These are phyloP conservation scores for Drosophila greeni DNA, from an alignment of 2,888 invertebrate species.

Conservation along the genomic window DNA sequence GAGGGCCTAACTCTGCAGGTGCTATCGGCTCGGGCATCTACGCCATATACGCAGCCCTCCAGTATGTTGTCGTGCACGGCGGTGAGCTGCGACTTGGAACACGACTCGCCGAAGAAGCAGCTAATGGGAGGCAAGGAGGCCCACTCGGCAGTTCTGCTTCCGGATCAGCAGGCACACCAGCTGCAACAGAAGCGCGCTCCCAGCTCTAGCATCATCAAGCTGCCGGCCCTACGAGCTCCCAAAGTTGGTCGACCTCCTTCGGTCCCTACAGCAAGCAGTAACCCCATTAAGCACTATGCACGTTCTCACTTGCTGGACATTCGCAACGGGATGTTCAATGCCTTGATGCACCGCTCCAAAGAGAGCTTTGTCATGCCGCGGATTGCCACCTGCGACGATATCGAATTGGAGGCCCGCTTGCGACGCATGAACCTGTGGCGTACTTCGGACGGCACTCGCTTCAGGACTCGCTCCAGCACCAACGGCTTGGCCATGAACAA, in stretches of 20 bases:
- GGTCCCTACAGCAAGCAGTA: background rate
- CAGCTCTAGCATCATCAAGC: conserved; percentile 3
- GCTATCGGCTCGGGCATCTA: conserved; percentile 75
- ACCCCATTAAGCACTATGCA: conserved; percentile 57
- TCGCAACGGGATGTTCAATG: conserved; percentile 66
- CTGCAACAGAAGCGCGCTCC: conserved; percentile 19
- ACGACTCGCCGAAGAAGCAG: conserved; percentile 40
- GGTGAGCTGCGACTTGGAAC: conserved; percentile 69
- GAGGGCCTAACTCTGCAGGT: conserved; percentile 71
- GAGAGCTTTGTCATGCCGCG: conserved; percentile 57
- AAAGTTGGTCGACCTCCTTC: conserved; percentile 14
- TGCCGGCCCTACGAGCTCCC: conserved; percentile 19
- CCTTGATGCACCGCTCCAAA: conserved; percentile 51
- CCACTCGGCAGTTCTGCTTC: background rate
- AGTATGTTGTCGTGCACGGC: conserved; percentile 64
- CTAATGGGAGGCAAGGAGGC: background rate
- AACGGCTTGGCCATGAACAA: conserved; percentile 20
- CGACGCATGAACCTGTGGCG: conserved; percentile 71
- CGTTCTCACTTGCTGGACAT: conserved; percentile 67
- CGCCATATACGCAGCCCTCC: conserved; percentile 71
- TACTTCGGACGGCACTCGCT: conserved; percentile 32
- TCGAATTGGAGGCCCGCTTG: conserved; percentile 71
- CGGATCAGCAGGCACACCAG: conserved; percentile 2
- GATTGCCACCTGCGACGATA: conserved; percentile 73
- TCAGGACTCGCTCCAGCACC: conserved; percentile 18